phyloP scores from a whole-genome alignment of 1,140 invertebrate genomes.

The Meloidogyne chitwoodi region DNA sequence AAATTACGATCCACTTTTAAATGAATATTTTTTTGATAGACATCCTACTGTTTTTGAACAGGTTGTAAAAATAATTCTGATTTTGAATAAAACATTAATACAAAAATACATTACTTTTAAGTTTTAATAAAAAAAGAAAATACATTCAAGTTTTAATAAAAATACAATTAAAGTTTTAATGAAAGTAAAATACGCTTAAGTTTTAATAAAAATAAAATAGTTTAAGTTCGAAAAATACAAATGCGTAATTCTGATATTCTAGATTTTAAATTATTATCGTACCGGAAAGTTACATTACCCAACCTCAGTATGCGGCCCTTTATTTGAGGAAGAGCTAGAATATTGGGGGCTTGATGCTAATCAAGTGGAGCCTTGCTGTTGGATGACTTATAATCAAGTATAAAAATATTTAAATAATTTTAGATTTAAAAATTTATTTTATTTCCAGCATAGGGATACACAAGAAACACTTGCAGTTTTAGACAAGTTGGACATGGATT shows the following conservation, averaged over 20 bases:
- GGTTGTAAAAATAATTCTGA: conserved; percentile 5
- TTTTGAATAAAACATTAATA: too few relatives aligned
- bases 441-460: conserved; percentile 61
- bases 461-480: conserved; percentile 77
- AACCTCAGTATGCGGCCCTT: conserved; percentile 73
- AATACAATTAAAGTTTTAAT: conserved; percentile 2
- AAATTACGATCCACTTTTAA: conserved; percentile 89
- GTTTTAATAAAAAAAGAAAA: background rate
- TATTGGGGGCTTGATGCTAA: conserved; percentile 93
- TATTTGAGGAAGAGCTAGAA: conserved; percentile 75
- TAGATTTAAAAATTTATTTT: background rate
- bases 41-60: conserved; percentile 70
- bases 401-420: background rate
- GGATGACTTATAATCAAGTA: conserved; percentile 76
- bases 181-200: background rate
- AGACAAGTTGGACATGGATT: conserved; percentile 68
- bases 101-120: background rate
- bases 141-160: background rate
- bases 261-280: conserved; percentile 79
- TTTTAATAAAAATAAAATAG: background rate
- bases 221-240: conserved; percentile 63
- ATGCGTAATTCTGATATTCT: conserved; percentile 70
- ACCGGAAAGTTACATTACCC: conserved; percentile 49
- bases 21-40: conserved; percentile 97
- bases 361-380: conserved; percentile 91